Evolutionary conservation across 2,888 invertebrate genomes (phyloP).

Genomic region (Poecilobothrus nobilitatus): DNA sequence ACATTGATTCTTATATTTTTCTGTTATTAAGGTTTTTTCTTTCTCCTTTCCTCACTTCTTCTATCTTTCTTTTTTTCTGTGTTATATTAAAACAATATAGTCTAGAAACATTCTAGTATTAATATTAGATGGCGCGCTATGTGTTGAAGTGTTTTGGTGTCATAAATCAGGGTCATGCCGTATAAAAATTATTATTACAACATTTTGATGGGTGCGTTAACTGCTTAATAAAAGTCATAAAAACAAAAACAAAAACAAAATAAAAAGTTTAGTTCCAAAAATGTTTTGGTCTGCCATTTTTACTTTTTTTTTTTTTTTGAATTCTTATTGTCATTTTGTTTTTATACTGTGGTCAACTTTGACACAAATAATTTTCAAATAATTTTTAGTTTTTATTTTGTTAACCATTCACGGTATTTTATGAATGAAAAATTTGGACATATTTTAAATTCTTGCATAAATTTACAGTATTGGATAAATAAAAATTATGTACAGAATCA

Average conservation of each 20-base stretch:
- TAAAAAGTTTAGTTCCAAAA: no score
- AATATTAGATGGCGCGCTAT: no score
- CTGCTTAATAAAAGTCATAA: neutral
- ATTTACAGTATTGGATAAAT: no score
- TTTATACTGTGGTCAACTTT: neutral
- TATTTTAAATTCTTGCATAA: no score
- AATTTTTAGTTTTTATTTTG: neutral
- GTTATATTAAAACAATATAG: no score
- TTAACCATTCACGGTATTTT: neutral
- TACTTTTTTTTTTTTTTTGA: neutral
- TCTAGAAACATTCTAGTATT: no score
- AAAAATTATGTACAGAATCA: no score
- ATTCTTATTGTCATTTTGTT: neutral
- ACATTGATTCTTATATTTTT: neutral
- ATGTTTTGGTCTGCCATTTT: no score
- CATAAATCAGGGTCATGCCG: neutral
- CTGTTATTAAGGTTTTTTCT: no score
- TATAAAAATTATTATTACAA: slow-evolving; percentile 1
- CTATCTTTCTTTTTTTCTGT: no score
- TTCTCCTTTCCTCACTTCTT: no score
- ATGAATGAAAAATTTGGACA: neutral
- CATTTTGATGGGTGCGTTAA: neutral
- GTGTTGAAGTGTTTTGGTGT: neutral
- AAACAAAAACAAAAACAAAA: neutral
- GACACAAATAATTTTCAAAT: neutral